A percentile compares a stretch with the other conserved stretches of the same genome.
phyloP scores from a whole-genome alignment of 2,797 vertebrate species.

The Natrix natrix region DNA sequence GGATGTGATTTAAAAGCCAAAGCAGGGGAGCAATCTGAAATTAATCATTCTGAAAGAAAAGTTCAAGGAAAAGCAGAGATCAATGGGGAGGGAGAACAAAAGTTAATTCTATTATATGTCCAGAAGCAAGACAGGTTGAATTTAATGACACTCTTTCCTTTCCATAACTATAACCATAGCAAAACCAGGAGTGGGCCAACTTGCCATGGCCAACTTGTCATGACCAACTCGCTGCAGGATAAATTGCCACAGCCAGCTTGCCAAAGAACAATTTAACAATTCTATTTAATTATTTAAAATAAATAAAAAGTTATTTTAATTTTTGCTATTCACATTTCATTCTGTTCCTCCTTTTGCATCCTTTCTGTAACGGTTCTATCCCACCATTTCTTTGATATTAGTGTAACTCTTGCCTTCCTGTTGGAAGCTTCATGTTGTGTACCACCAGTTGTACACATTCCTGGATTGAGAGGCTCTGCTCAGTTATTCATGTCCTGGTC shows the following conservation, averaged over 20 bases:
- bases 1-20: not conserved
- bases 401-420: not conserved
- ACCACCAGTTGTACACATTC: not conserved
- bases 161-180: not conserved
- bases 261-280: not conserved
- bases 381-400: not conserved
- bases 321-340: not conserved
- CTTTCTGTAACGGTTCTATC: not conserved
- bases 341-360: not conserved
- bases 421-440: not conserved
- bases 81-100: not conserved
- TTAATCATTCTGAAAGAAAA: not conserved
- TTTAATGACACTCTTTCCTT: not conserved
- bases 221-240: too few relatives aligned
- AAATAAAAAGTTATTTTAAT: not conserved
- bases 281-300: not conserved
- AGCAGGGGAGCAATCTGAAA: not conserved
- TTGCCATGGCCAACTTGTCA: not conserved
- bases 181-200: not conserved
- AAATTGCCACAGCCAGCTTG: not conserved
- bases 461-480: not conserved
- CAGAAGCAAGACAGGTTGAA: not conserved
- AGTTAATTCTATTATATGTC: not conserved
- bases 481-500: not conserved
- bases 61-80: not conserved